Base-by-base conservation (phyloP, 2,797 vertebrate genomes). In the Neosilurus mollespiculum region DNA sequence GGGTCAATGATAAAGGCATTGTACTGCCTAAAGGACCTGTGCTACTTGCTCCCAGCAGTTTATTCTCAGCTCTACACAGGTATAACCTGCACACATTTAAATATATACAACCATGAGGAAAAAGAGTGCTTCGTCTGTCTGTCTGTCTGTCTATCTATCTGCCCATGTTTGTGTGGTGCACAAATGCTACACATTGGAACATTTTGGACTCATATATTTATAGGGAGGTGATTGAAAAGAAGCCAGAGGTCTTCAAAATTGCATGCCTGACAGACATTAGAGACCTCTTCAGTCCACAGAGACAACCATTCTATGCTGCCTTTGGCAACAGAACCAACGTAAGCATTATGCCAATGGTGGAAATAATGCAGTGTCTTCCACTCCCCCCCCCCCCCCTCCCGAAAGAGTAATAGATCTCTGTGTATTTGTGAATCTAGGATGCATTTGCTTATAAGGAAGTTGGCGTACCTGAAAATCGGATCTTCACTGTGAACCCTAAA, bases 151-250 rank as follows among this genome's bases (percentile, higher is more conserved):
- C 43, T 8, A 43, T 43, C 43, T 43, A 43, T 8, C 43, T 43
- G 24, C n/a, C 8, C 0, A 9, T 62, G 34, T 71, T 59, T 79
- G 12, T 24, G 18, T 62, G 10, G 59, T 58, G 53, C 24, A 49
- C 16, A 59, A 65, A 20, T 37, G 26, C 15, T 26, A 11, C 53
- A 69, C 10, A 24, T 49, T 81, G 30, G 5, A 77, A 62, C 22
- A 30, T 64, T 18, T 77, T 65, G 64, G 24, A 61, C 34, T 71
- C 1, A 1, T 30, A 26, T 49, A 43, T 75, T 51, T 89, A n/a
- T 91, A 99, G 98, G 90, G 97, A 99, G 87, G 97, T 99, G 88
- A 98, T 99, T 34, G 96, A 98, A 93, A 99, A 96, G 93, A 97
- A 97, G 85, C 97, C 98, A 0, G 98, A 99, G 90, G 94, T 96